Base-by-base conservation (phyloP, 2,113 vertebrate species). In the Chamaea fasciata region DNA sequence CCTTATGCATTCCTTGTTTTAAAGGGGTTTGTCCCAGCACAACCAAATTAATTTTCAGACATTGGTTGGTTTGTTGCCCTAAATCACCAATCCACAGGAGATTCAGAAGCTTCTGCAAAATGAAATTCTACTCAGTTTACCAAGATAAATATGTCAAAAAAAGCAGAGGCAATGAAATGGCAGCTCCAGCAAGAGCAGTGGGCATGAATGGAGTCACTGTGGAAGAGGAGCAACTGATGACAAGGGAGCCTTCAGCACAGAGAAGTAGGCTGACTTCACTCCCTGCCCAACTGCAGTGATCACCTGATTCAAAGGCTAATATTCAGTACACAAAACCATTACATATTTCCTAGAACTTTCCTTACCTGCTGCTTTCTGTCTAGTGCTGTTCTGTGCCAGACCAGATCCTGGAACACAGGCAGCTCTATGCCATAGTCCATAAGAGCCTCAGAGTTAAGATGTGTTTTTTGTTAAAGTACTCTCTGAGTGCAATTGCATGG, bases 341-440 rank as follows among this genome's bases (percentile, higher is more conserved):
- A 6, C 0, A 0, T 53, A 13, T 57, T 90, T 92, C 73, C 41
- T 76, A 53, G 44, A 71, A 24, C 2, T 2, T n/a, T 90, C 35
- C 39, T 64, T 69, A 56, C 9, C n/a, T 49, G 7, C 30, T 9
- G 5, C 44, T 84, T 67, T 82, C 65, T 68, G 2, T 57, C 42
- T 68, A 17, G 9, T 57, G 31, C 10, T 55, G 10, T 9, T 81
- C 50, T 50, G 21, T 47, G 26, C 37, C 27, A 19, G 21, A 42
- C 14, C 74, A 57, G 46, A 39, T n/a, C 64, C 44, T 79, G 23
- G 2, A 5, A 15, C 4, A 15, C 12, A 33, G 70, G n/a, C 33
- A 90, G 37, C 50, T 33, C 11, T 44, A 6, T 0, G 0, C 23
- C 2, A 0, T n/a, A 47, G 15, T 53, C 28, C 15, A 3, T 30